Evolutionary conservation across 2,113 vertebrate species (phyloP).

Genomic region (Isurus oxyrinchus): DNA sequence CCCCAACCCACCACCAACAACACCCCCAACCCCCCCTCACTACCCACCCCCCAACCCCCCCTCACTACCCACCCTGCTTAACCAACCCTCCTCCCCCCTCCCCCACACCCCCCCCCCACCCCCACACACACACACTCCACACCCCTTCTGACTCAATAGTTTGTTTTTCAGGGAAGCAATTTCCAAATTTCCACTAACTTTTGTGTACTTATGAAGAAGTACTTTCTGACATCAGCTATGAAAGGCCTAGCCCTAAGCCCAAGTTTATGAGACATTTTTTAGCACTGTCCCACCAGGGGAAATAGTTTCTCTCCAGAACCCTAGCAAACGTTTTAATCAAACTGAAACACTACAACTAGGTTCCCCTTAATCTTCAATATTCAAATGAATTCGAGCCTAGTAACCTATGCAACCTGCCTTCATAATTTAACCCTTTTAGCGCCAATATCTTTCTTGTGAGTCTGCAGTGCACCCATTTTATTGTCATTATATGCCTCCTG

Average conservation of each 20-base stretch:
- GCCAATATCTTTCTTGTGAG: neutral
- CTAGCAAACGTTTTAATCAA: neutral
- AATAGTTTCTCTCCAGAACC: neutral
- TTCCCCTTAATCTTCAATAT: neutral
- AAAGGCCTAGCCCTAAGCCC: neutral
- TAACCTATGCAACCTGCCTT: neutral
- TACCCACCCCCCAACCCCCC: too few relatives aligned
- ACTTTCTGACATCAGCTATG: neutral
- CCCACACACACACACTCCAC: too few relatives aligned
- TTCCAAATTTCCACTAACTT: neutral
- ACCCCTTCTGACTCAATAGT: too few relatives aligned
- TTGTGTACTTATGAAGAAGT: neutral
- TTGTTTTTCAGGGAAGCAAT: neutral
- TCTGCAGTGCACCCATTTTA: neutral
- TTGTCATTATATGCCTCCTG: neutral
- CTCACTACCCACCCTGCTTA: accelerated
- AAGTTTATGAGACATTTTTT: neutral
- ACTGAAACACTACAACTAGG: neutral
- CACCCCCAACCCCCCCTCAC: too few relatives aligned
- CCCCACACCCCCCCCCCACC: too few relatives aligned
- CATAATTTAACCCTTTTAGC: neutral
- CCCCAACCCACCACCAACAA: neutral
- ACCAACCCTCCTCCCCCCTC: too few relatives aligned
- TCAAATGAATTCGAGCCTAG: neutral
- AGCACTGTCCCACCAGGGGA: neutral